Conservation (phyloP, 2,113 vertebrate species). For the Atrichornis clamosus region DNA sequence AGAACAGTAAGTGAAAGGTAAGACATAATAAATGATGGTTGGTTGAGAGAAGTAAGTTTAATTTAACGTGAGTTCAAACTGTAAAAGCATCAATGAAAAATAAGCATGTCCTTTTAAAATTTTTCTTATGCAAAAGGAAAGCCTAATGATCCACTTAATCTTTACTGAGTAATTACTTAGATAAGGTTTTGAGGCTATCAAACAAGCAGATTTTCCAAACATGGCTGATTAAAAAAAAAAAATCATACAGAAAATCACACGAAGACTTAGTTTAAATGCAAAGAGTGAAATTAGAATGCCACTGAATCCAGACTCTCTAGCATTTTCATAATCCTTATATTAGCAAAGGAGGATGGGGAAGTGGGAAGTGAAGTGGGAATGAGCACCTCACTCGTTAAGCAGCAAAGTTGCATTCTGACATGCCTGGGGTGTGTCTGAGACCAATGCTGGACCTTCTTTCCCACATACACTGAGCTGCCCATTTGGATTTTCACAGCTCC, state of each 20-base stretch:
- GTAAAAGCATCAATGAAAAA: neutral
- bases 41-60: neutral
- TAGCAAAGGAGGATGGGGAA: neutral
- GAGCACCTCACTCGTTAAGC: neutral
- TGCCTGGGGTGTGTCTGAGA: neutral
- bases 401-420: neutral
- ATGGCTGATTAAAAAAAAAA: neutral
- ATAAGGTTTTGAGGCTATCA: neutral
- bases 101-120: neutral
- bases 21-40: neutral
- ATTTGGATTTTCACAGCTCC: neutral
- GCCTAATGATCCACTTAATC: neutral
- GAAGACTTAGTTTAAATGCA: neutral
- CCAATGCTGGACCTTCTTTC: neutral
- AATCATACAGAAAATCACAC: neutral
- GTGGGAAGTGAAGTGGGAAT: neutral
- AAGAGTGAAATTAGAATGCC: neutral
- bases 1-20: slow-evolving; percentile 10
- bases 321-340: neutral
- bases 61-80: neutral
- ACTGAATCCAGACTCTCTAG: neutral
- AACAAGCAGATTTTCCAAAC: neutral
- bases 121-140: neutral
- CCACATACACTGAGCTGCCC: neutral
- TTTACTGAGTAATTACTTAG: neutral